A percentile compares a stretch with the other conserved stretches of the same genome.
phyloP scores from a whole-genome alignment of 1,140 invertebrate species.

The Drosophila dunni region DNA sequence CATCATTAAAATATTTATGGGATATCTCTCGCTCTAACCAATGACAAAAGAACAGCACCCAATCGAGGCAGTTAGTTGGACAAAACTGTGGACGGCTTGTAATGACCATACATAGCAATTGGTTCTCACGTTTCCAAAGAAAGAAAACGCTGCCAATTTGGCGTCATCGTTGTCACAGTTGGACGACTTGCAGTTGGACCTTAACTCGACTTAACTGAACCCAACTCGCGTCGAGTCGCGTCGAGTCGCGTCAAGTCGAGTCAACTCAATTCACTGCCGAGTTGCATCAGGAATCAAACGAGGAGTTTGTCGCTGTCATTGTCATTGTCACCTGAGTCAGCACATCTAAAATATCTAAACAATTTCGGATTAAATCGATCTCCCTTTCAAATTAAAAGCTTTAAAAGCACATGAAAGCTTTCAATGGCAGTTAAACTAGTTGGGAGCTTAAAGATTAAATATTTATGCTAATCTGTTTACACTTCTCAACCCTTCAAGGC shows the following conservation, averaged over 20 bases:
- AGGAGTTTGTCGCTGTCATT: conserved; percentile 25
- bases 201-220: conserved; percentile 3
- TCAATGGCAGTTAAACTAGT: not conserved
- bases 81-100: conserved; percentile 70
- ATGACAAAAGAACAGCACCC: conserved; percentile 13
- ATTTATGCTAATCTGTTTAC: too few species aligned
- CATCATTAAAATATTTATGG: conserved; percentile 84
- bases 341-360: conserved; percentile 13
- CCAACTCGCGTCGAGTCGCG: not conserved
- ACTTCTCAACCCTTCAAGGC: too few species aligned
- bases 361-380: conserved; percentile 9
- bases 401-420: not conserved
- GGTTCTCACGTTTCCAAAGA: conserved; percentile 75
- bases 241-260: not conserved
- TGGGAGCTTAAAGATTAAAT: too few species aligned
- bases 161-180: conserved; percentile 72
- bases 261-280: not conserved
- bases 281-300: conserved; percentile 20
- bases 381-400: not conserved
- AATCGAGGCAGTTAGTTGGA: conserved; percentile 38
- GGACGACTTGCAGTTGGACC: conserved; percentile 48
- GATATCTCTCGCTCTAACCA: conserved; percentile 66
- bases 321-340: conserved; percentile 61
- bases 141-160: conserved; percentile 71
- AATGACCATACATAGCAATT: conserved; percentile 83